Evolutionary conservation across 1,140 invertebrate species (phyloP).

Genomic region (Callitettix versicolor): DNA sequence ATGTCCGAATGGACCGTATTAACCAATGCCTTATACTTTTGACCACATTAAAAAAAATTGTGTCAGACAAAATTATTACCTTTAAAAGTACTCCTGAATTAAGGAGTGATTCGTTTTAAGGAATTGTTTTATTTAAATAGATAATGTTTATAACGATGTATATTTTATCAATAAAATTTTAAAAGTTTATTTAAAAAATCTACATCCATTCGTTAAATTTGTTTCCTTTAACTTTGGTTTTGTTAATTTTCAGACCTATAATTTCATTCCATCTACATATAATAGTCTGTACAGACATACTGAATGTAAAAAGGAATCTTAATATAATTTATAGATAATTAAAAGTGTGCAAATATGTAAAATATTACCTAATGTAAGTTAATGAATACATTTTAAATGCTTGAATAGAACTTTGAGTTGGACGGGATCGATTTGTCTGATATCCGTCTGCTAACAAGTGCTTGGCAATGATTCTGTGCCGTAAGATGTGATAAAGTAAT

Average conservation of each 20-base stretch:
- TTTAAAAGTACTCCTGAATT: no score
- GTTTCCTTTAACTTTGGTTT: background rate
- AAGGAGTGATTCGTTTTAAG: no score
- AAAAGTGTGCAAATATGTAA: background rate
- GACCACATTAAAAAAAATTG: no score
- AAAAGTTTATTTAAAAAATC: background rate
- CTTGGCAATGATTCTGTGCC: conserved; percentile 11
- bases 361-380: conserved; percentile 9
- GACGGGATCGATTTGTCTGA: conserved; percentile 2
- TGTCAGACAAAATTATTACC: no score
- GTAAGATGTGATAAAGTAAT: conserved; percentile 11
- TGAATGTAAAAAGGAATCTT: background rate
- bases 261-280: background rate
- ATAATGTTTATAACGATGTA: no score
- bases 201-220: background rate
- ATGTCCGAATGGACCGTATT: no score
- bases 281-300: background rate
- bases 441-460: conserved; percentile 12
- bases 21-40: no score
- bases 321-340: background rate
- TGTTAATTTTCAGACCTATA: background rate
- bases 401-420: conserved; percentile 1
- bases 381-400: conserved; percentile 1
- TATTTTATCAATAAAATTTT: no score
- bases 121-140: no score